Evolutionary conservation across 2,888 invertebrate genomes (phyloP).

Genomic region (Drosophila paranaensis): DNA sequence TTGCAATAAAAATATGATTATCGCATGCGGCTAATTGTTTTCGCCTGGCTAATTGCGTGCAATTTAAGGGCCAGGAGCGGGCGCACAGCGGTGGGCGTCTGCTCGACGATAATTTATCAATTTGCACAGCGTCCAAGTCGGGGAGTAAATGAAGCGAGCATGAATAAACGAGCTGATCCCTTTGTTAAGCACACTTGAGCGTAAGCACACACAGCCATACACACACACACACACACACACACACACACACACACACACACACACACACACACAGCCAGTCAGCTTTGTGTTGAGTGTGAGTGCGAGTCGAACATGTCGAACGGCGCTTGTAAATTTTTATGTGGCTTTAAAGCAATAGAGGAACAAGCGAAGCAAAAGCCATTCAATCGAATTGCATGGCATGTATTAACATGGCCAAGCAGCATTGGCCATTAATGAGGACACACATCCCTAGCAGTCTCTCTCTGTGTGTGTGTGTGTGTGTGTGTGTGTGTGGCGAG

Average conservation of each 20-base stretch:
- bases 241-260: constrained; percentile 37
- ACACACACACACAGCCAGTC: constrained; percentile 18
- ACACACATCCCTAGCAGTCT: constrained; percentile 10
- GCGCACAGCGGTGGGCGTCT: constrained; percentile 18
- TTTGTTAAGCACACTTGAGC: constrained; percentile 74
- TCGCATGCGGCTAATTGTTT: constrained; percentile 74
- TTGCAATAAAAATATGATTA: constrained; percentile 57
- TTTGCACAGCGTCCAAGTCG: constrained; percentile 53
- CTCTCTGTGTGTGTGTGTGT: too few species aligned
- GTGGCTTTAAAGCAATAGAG: constrained; percentile 66
- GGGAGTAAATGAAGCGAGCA: constrained; percentile 67
- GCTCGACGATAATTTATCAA: constrained; percentile 75
- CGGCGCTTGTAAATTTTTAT: constrained; percentile 64
- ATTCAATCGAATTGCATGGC: constrained; percentile 60
- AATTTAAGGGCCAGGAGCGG: constrained; percentile 50
- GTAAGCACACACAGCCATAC: constrained; percentile 31
- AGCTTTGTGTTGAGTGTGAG: not conserved
- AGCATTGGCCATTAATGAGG: constrained; percentile 34
- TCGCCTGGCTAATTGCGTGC: constrained; percentile 69
- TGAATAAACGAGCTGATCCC: constrained; percentile 67
- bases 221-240: constrained; percentile 37
- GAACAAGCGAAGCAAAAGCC: constrained; percentile 13
- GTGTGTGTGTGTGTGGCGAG: too few species aligned
- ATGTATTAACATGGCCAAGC: too few species aligned
- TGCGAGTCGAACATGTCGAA: constrained; percentile 29